These are phyloP conservation scores for Drosophila fungiperda DNA, from an alignment of 2,888 invertebrate genomes.

Conservation along the genomic window DNA sequence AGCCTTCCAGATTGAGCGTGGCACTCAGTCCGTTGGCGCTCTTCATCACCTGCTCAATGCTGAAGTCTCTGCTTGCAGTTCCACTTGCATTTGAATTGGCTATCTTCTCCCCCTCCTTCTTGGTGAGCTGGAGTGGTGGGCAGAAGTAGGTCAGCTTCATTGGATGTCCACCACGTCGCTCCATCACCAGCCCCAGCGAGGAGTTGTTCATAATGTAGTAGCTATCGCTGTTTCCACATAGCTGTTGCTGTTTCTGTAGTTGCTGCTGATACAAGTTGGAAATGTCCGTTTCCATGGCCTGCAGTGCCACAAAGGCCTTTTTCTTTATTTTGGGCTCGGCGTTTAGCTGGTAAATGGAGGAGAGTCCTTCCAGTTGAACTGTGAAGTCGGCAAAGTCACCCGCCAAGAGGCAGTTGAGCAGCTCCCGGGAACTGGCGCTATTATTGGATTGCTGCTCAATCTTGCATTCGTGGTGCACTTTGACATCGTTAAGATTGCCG, in stretches of 20 bases:
- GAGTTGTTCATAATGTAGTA: conserved; percentile 92
- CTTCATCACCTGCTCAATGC: conserved; percentile 84
- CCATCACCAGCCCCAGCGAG: conserved; percentile 94
- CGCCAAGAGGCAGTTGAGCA: conserved; percentile 92
- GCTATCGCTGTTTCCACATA: conserved; percentile 88
- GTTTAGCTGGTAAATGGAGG: conserved; percentile 96
- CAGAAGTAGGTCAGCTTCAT: conserved; percentile 96
- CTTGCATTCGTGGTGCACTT: conserved; percentile 96
- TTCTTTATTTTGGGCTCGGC: conserved; percentile 96
- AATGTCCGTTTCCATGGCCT: conserved; percentile 96
- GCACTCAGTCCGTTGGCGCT: conserved; percentile 91
- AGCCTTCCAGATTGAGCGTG: conserved; percentile 95
- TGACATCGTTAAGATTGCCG: conserved; percentile 95
- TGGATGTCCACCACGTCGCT: conserved; percentile 94
- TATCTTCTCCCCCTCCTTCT: conserved; percentile 23
- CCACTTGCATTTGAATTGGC: conserved; percentile 47
- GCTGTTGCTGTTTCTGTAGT: conserved; percentile 87
- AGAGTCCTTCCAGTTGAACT: conserved; percentile 95
- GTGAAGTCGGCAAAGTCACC: conserved; percentile 97
- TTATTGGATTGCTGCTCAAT: conserved; percentile 91
- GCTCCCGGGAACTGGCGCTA: conserved; percentile 86
- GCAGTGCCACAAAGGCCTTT: conserved; percentile 97
- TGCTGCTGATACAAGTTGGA: conserved; percentile 92
- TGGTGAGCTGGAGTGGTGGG: conserved; percentile 65
- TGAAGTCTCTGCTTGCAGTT: conserved; percentile 87